A percentile compares a stretch with the other conserved stretches of the same genome.
Evolutionary conservation across 2,888 invertebrate genomes (phyloP).

Genomic region (Callimorpha dominula): DNA sequence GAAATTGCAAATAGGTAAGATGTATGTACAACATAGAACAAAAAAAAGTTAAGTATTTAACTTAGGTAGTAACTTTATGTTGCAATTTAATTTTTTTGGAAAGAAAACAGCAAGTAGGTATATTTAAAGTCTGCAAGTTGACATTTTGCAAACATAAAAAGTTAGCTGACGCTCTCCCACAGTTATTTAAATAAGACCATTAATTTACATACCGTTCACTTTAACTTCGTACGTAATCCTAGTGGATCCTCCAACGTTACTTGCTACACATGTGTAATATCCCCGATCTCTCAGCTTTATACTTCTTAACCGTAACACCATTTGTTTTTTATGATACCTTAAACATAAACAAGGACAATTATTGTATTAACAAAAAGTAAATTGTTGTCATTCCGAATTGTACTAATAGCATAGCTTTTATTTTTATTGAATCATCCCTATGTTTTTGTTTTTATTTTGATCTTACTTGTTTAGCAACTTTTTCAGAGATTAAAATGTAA

Average conservation of each 20-base stretch:
- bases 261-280: slow-evolving; percentile 63
- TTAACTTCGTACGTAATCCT: slow-evolving; percentile 57
- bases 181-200: background rate
- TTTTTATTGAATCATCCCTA: background rate
- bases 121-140: no score
- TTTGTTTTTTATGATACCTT: slow-evolving; percentile 31
- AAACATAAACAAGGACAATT: slow-evolving; percentile 15
- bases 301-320: slow-evolving; percentile 32
- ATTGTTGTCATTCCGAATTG: background rate
- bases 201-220: slow-evolving; percentile 30
- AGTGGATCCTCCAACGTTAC: slow-evolving; percentile 50
- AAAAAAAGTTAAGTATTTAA: no score
- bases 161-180: background rate
- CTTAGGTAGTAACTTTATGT: background rate
- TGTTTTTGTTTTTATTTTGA: background rate
- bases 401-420: background rate
- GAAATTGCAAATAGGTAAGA: no score
- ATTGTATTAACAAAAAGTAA: background rate
- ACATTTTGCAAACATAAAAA: background rate
- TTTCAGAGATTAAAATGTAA: background rate
- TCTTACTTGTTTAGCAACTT: background rate
- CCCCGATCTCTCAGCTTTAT: slow-evolving; percentile 59
- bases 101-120: no score
- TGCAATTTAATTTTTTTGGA: background rate
- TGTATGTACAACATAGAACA: no score